phyloP scores from a whole-genome alignment of 2,797 vertebrate species.

The Threskiornis aethiopicus region DNA sequence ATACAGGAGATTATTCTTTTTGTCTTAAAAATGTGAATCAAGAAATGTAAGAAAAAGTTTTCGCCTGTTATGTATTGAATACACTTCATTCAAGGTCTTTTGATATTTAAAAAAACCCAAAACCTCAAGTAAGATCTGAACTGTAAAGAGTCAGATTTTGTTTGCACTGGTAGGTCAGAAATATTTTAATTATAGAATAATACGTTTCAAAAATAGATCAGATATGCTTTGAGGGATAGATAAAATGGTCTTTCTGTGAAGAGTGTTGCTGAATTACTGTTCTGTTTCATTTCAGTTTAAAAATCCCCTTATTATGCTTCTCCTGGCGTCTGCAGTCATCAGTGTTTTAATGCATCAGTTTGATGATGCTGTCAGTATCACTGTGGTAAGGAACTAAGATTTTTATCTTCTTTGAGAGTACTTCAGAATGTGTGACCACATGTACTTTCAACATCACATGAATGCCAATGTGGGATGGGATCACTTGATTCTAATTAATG shows the following conservation, averaged over 20 bases:
- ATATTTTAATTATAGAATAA: background rate
- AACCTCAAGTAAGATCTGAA: background rate
- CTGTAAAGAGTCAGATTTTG: background rate
- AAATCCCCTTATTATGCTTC: conserved; percentile 95
- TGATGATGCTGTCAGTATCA: conserved; percentile 98
- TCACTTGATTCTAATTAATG: background rate
- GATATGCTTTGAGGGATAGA: background rate
- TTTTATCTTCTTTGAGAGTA: background rate
- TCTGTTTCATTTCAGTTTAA: conserved; percentile 88
- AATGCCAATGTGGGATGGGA: background rate
- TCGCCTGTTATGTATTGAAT: background rate
- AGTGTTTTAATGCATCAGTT: conserved; percentile 96
- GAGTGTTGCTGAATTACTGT: conserved; percentile 33
- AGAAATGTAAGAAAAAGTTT: background rate
- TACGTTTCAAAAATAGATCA: background rate
- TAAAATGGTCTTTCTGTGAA: background rate
- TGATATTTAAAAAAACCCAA: background rate
- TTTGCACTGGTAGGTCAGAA: background rate
- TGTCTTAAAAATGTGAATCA: background rate
- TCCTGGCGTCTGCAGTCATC: conserved; percentile 96
- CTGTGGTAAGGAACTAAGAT: conserved; percentile 85
- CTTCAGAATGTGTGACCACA: background rate
- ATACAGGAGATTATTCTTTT: background rate
- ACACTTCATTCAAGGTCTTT: background rate
- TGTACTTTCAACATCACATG: background rate